Conservation (phyloP, 2,113 vertebrate genomes). For the Psittacara wagleri region DNA sequence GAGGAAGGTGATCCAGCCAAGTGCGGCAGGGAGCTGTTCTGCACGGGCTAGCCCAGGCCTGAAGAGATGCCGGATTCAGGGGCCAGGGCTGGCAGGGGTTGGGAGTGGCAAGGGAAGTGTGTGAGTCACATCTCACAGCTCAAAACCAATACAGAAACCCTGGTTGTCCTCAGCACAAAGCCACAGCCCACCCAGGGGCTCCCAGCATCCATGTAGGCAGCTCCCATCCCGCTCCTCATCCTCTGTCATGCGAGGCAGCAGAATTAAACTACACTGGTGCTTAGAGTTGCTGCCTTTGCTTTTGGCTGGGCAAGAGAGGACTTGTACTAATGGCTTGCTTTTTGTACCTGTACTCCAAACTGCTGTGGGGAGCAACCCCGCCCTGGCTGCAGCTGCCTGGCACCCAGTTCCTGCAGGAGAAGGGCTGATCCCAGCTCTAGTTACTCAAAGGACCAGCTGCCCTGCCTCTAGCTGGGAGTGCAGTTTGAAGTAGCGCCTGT, state of each 20-base stretch:
- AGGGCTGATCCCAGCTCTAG: not conserved
- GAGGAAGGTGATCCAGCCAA: not conserved
- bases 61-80: not conserved
- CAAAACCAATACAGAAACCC: not conserved
- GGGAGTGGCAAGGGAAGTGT: accelerated
- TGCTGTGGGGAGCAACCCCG: not conserved
- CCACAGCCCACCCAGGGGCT: not conserved
- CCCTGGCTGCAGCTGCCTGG: not conserved
- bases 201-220: not conserved
- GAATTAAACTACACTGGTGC: not conserved
- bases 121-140: not conserved
- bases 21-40: accelerated
- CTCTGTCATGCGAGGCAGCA: accelerated
- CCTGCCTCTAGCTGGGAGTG: not conserved
- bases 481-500: not conserved
- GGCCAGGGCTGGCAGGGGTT: not conserved
- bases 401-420: not conserved
- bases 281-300: not conserved
- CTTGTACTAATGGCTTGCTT: not conserved
- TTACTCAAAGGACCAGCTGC: not conserved
- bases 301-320: not conserved
- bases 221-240: not conserved
- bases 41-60: not conserved
- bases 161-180: not conserved
- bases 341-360: not conserved